Evolutionary conservation across 1,140 invertebrate species (phyloP).

Genomic region (Halictus rubicundus): DNA sequence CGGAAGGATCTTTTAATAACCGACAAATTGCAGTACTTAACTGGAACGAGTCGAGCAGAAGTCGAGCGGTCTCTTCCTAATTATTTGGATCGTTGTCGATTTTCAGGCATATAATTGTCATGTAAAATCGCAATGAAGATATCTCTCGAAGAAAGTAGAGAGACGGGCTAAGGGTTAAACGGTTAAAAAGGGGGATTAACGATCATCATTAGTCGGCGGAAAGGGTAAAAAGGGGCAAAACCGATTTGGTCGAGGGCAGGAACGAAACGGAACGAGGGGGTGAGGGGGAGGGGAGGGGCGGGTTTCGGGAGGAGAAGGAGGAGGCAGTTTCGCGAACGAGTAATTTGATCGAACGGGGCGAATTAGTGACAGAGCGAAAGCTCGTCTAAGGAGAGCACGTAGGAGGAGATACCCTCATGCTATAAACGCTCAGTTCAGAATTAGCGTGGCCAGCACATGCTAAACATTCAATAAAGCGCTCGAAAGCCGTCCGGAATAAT

Average conservation of each 20-base stretch:
- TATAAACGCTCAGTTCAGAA: slow-evolving; percentile 71
- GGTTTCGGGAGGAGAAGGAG: neutral
- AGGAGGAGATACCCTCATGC: slow-evolving; percentile 61
- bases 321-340: slow-evolving; percentile 45
- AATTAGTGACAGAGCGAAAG: slow-evolving; percentile 61
- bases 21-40: neutral
- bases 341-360: slow-evolving; percentile 62
- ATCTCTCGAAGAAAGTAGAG: neutral
- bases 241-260: neutral
- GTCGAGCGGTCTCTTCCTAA: neutral
- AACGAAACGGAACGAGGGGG: neutral
- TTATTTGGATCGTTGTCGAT: slow-evolving; percentile 13
- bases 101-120: slow-evolving; percentile 37
- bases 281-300: too few relatives aligned
- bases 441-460: slow-evolving; percentile 77
- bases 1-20: neutral
- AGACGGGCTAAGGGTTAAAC: slow-evolving; percentile 8
- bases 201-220: slow-evolving; percentile 50
- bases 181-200: slow-evolving; percentile 55
- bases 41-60: neutral
- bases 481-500: slow-evolving; percentile 77
- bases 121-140: slow-evolving; percentile 40
- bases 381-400: slow-evolving; percentile 61
- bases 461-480: slow-evolving; percentile 78
- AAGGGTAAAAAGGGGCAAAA: slow-evolving; percentile 41